Conservation (phyloP, 2,113 vertebrate genomes). For the Seriola rivoliana region DNA sequence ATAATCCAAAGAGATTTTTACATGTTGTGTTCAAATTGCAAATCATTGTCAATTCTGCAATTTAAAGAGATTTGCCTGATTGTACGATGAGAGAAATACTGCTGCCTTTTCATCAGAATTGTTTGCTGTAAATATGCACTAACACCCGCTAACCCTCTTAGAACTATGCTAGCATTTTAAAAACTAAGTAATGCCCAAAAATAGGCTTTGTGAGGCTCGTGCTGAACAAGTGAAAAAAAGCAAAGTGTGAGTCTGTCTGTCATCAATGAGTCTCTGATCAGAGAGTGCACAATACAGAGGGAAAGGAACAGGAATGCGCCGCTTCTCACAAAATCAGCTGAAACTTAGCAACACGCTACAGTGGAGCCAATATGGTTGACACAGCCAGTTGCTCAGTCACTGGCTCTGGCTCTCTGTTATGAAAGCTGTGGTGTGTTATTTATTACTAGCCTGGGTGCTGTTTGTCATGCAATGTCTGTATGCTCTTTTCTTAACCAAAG, state of each 20-base stretch:
- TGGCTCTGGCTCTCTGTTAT: neutral
- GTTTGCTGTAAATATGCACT: constrained; percentile 15
- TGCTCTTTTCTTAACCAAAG: constrained; percentile 7
- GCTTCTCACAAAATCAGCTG: constrained; percentile 6
- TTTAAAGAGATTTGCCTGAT: constrained; percentile 6
- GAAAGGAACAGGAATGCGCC: neutral
- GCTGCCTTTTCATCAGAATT: neutral
- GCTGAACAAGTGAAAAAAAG: neutral
- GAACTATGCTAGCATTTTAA: neutral
- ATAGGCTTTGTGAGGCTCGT: neutral
- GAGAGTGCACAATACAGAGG: neutral
- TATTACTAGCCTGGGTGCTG: neutral
- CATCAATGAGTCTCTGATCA: neutral
- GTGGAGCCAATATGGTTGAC: neutral
- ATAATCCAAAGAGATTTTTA: neutral
- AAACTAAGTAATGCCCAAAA: neutral
- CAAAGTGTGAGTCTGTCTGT: neutral
- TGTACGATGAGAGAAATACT: neutral
- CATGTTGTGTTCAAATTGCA: neutral
- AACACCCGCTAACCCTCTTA: neutral
- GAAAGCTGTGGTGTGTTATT: neutral
- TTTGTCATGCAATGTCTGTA: constrained; percentile 7
- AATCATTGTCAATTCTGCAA: neutral
- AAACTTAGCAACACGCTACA: neutral
- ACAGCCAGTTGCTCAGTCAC: neutral